Evolutionary conservation across 1,140 invertebrate genomes (phyloP).

Genomic region (Sitodiplosis mosellana): DNA sequence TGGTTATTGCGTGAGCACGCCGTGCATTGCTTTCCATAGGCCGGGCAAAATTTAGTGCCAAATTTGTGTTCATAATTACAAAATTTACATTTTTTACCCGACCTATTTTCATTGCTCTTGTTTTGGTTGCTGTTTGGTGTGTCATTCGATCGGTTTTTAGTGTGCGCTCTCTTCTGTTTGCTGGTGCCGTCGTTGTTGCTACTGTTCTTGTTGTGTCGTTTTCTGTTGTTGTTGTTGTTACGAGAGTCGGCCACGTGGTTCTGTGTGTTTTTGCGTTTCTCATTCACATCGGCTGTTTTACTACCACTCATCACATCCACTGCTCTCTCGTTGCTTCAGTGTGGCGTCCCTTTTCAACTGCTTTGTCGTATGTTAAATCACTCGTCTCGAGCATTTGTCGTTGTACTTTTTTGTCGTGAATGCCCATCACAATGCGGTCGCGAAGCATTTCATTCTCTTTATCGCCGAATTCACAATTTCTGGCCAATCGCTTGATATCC

Average conservation of each 20-base stretch:
- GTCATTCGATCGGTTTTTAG: too few species aligned
- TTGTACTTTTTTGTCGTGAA: conserved; percentile 10
- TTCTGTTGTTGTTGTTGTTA: too few species aligned
- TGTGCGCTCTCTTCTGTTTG: too few species aligned
- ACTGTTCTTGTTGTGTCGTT: too few species aligned
- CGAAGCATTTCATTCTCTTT: conserved; percentile 11
- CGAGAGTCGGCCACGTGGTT: too few species aligned
- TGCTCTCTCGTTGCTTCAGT: conserved; percentile 10
- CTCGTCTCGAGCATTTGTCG: conserved; percentile 15
- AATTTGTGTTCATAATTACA: too few species aligned
- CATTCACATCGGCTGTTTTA: conserved; percentile 4
- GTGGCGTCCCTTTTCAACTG: conserved; percentile 9
- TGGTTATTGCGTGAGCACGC: conserved; percentile 7
- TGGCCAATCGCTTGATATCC: conserved; percentile 8
- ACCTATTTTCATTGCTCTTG: too few species aligned
- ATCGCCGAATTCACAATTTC: conserved; percentile 10
- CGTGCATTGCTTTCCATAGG: conserved; percentile 8
- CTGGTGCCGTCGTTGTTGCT: too few species aligned
- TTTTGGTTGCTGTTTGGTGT: too few species aligned
- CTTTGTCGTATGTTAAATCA: conserved; percentile 13
- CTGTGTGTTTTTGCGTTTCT: conserved; percentile 2
- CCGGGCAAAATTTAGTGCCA: conserved; percentile 10
- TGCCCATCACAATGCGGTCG: conserved; percentile 14
- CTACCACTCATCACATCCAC: not conserved
- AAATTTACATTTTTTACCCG: too few species aligned